Percentiles rank a stretch among this genome's conserved stretches.
Conservation (phyloP, 2,113 vertebrate genomes). For the Amia ocellicauda region DNA sequence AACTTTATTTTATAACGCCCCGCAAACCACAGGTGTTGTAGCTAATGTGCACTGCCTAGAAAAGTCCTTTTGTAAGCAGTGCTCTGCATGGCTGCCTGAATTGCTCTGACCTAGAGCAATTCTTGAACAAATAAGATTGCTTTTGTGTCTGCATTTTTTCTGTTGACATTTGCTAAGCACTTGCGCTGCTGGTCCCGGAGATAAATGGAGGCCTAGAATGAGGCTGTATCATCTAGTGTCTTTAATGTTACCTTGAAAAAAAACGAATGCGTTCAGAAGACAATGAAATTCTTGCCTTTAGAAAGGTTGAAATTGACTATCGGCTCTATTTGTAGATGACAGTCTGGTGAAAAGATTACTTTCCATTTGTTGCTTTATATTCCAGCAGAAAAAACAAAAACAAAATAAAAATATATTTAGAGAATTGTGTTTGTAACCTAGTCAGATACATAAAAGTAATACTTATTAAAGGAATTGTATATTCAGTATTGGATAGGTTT, state of each 20-base stretch:
- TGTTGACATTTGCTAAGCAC: constrained; percentile 77
- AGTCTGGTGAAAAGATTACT: constrained; percentile 58
- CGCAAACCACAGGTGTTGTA: constrained; percentile 32
- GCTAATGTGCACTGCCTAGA: constrained; percentile 36
- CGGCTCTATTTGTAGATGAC: constrained; percentile 47
- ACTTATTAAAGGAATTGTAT: too few relatives aligned
- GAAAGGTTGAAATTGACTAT: constrained; percentile 34
- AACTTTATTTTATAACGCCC: constrained; percentile 40
- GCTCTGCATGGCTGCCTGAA: constrained; percentile 48
- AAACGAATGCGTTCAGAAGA: constrained; percentile 12
- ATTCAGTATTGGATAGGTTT: too few relatives aligned
- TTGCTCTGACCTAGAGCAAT: constrained; percentile 70
- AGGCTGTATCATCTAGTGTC: constrained; percentile 59
- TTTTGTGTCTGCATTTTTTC: constrained; percentile 73
- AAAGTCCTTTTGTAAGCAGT: constrained; percentile 22
- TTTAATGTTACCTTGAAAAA: constrained; percentile 66
- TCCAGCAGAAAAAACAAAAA: constrained; percentile 31
- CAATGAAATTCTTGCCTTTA: constrained; percentile 48
- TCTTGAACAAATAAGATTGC: constrained; percentile 76
- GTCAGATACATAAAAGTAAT: too few relatives aligned
- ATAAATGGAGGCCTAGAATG: constrained; percentile 68
- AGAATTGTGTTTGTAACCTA: too few relatives aligned
- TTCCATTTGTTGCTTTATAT: constrained; percentile 32
- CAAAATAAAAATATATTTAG: not conserved
- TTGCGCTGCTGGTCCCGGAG: constrained; percentile 66